Conservation (phyloP, 2,888 invertebrate genomes). For the Apodemia duryi region DNA sequence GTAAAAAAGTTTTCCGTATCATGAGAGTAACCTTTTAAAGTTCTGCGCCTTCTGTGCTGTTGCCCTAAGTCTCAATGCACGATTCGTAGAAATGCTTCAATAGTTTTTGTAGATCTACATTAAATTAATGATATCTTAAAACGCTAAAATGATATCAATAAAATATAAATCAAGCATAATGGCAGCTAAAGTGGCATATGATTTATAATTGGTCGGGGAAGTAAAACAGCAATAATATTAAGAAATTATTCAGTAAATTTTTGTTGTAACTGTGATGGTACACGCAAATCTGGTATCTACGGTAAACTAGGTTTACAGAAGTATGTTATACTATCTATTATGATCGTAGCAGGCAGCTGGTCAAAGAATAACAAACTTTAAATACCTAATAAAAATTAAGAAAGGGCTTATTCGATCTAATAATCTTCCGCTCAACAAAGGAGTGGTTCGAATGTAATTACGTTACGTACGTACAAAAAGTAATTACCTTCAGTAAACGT, state of each 20-base stretch:
- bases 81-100: not conserved
- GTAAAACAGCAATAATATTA: slow-evolving; percentile 14
- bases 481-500: too few relatives aligned
- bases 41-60: not conserved
- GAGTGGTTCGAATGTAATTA: too few relatives aligned
- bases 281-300: slow-evolving; percentile 15
- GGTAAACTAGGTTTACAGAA: slow-evolving; percentile 15
- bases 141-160: not conserved
- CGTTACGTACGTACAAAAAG: too few relatives aligned
- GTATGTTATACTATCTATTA: slow-evolving; percentile 10
- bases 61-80: not conserved
- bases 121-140: not conserved
- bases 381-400: too few relatives aligned
- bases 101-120: not conserved
- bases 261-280: slow-evolving; percentile 14
- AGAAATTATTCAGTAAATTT: slow-evolving; percentile 16
- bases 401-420: too few relatives aligned
- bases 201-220: slow-evolving; percentile 9
- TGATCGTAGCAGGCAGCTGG: slow-evolving; percentile 8
- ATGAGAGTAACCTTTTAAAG: not conserved
- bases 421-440: too few relatives aligned
- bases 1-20: not conserved
- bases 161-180: not conserved
- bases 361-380: not conserved
- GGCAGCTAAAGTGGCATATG: slow-evolving; percentile 12